Evolutionary conservation across 1,140 invertebrate species (phyloP), one percentile per base, ranked within the genome.

Genomic region (Cylas formicarius): DNA sequence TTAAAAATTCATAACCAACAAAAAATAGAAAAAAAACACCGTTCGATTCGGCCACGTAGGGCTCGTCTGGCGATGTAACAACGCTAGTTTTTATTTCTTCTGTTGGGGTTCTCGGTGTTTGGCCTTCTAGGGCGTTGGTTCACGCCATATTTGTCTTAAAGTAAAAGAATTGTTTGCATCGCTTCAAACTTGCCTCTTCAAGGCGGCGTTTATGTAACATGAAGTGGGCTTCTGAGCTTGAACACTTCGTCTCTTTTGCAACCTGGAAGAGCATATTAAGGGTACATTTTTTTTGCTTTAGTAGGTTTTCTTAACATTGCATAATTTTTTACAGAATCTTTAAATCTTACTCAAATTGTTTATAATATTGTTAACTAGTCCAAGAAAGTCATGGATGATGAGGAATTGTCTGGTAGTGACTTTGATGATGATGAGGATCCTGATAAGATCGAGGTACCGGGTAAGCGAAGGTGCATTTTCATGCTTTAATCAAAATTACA

Each of bases 361-460:
- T 21, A 11, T 7, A 31, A 14, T 31, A 32, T 31, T 33, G 31
- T 55, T 57, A 21, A 22, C 43, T 52, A 58, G 56, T 49, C 53
- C 28, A 61, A 59, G 50, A 57, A 55, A 44, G 34, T 50, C 67
- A 58, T 59, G 68, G 69, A 72, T 36, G 73, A 76, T 38, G 76
- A 78, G 61, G 80, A 82, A 44, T 76, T 78, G 38, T 83, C 81
- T 21, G 82, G 78, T 43, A 84, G 82, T 47, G 84, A 88, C 61
- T 87, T 87, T 65, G 84, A 87, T 60, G 85, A 88, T 60, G 84
- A 89, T 67, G 85, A 88, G 53, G 86, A 90, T 76, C 86, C 86
- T 42, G 86, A 90, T 65, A 86, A 86, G 70, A 86, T 88, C 67
- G 82, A 89, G 78, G 84, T 90, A 24, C 86, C 86, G 66, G 86